A percentile compares a stretch with the other conserved stretches of the same genome.
These are phyloP conservation scores for Samia ricini DNA, from an alignment of 1,140 invertebrate genomes.

Conservation along the genomic window DNA sequence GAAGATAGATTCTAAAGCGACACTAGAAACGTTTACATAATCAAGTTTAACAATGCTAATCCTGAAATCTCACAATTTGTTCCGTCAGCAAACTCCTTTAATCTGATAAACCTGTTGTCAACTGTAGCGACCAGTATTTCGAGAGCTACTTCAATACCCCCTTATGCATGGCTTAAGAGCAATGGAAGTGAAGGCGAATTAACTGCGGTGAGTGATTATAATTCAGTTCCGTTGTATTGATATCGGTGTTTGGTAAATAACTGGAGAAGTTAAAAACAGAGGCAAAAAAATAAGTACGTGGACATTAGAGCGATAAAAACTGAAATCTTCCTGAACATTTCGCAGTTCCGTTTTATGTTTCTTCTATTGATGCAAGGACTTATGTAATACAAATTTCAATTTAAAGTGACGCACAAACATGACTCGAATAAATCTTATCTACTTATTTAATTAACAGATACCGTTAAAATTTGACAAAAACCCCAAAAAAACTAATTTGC, in stretches of 20 bases:
- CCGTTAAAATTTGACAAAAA: not conserved
- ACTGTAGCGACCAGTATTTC: not conserved
- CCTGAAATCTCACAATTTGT: conserved; percentile 1
- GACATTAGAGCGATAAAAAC: not conserved
- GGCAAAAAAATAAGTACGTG: not conserved
- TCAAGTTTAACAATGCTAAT: not conserved
- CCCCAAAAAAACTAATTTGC: not conserved
- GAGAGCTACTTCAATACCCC: not conserved
- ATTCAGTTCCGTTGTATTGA: not conserved
- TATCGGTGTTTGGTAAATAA: conserved; percentile 3
- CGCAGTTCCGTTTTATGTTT: not conserved
- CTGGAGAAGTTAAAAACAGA: conserved; percentile 3
- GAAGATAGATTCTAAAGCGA: not conserved
- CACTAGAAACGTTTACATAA: not conserved
- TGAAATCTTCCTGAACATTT: not conserved
- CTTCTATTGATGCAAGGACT: no score
- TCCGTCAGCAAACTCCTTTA: conserved; percentile 3
- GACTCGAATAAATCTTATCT: not conserved
- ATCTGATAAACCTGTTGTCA: conserved; percentile 9
- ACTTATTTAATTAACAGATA: not conserved
- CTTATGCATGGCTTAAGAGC: not conserved
- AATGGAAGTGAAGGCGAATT: not conserved
- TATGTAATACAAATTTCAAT: no score
- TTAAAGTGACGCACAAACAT: no score
- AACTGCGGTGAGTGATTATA: not conserved